Percentiles rank a stretch among this genome's conserved stretches.
phyloP scores from a whole-genome alignment of 2,888 invertebrate species.

The Altica lythri region DNA sequence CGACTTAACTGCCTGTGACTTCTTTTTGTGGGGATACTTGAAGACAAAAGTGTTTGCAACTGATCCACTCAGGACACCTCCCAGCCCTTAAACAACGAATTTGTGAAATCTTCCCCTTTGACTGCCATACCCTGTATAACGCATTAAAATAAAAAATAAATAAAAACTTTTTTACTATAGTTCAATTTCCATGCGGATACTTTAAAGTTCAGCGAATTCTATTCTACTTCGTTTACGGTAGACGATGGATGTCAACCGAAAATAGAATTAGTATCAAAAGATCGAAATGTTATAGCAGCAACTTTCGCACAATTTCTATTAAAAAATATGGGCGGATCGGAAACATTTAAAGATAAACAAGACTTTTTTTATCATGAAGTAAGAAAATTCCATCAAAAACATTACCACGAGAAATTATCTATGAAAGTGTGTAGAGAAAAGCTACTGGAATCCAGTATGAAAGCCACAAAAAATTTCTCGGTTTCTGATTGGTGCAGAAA shows the following conservation, averaged over 20 bases:
- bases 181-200: conserved; percentile 67
- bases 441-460: conserved; percentile 81
- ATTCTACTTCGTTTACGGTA: conserved; percentile 72
- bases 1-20: too few relatives aligned
- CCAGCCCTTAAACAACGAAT: too few relatives aligned
- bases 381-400: conserved; percentile 83
- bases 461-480: conserved; percentile 82
- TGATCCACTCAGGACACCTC: too few relatives aligned
- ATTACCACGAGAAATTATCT: conserved; percentile 83
- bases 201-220: conserved; percentile 61
- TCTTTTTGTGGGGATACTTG: too few relatives aligned
- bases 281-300: conserved; percentile 89
- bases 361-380: conserved; percentile 73
- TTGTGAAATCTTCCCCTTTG: too few relatives aligned
- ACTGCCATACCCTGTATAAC: too few relatives aligned
- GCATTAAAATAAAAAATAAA: too few relatives aligned
- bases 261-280: conserved; percentile 79
- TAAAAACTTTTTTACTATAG: too few relatives aligned
- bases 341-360: conserved; percentile 76
- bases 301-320: conserved; percentile 89
- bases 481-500: conserved; percentile 94
- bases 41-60: too few relatives aligned
- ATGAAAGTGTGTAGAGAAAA: conserved; percentile 82
- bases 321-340: conserved; percentile 93
- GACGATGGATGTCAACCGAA: conserved; percentile 92